Evolutionary conservation across 2,888 invertebrate genomes (phyloP).

Genomic region (Aradus depressus): DNA sequence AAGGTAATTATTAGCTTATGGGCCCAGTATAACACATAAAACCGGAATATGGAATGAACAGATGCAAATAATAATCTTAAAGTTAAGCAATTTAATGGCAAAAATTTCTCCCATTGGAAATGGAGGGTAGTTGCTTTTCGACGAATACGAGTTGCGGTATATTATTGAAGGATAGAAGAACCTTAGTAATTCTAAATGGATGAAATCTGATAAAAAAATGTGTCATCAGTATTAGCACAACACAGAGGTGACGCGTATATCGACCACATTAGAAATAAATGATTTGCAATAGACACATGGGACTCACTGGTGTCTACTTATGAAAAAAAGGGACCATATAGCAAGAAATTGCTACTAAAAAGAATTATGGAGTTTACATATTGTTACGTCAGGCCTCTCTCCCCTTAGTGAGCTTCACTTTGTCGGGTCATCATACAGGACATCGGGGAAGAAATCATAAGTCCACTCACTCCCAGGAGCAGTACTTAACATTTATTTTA

Average conservation of each 20-base stretch:
- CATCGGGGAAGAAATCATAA: too few relatives aligned
- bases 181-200: neutral
- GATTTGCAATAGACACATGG: neutral
- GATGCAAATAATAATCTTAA: too few relatives aligned
- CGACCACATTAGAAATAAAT: conserved; percentile 3
- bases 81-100: conserved; percentile 9
- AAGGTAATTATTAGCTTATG: too few relatives aligned
- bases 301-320: too few relatives aligned
- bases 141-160: neutral
- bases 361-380: neutral
- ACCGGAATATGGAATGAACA: too few relatives aligned
- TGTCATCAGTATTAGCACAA: conserved; percentile 2
- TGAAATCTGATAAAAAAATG: conserved; percentile 5
- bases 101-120: conserved; percentile 11
- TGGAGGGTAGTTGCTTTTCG: neutral
- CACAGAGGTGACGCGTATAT: conserved; percentile 5
- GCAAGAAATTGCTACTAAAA: neutral
- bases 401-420: too few relatives aligned
- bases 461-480: too few relatives aligned
- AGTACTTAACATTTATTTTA: too few relatives aligned
- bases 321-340: neutral
- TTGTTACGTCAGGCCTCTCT: too few relatives aligned
- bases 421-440: too few relatives aligned
- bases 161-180: neutral
- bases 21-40: too few relatives aligned